Conservation (phyloP, 2,888 invertebrate species). For the Amphipoea oculea region DNA sequence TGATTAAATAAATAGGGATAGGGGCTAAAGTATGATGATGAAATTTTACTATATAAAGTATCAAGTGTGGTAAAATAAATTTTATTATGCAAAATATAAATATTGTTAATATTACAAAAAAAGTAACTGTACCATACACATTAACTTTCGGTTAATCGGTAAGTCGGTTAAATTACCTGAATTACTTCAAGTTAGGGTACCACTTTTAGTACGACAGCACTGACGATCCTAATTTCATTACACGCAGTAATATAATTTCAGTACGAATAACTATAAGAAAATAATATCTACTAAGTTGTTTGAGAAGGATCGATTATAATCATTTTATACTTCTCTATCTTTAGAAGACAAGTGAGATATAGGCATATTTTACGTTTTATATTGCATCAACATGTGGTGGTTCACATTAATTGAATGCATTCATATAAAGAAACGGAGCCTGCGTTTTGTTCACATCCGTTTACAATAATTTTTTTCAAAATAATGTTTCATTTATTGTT, state of each 20-base stretch:
- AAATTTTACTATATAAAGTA: neutral
- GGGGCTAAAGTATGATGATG: neutral
- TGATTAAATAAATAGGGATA: neutral
- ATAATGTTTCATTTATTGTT: neutral
- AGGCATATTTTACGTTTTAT: neutral
- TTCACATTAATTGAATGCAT: neutral
- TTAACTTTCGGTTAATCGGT: too few relatives aligned
- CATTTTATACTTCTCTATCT: fast-evolving
- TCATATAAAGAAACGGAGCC: slow-evolving; percentile 9
- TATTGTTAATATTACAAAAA: neutral
- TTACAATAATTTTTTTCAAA: neutral
- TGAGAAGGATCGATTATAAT: too few relatives aligned
- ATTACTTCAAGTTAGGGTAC: neutral
- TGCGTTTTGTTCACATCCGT: slow-evolving; percentile 44
- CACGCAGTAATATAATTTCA: slow-evolving; percentile 2
- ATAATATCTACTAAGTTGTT: neutral
- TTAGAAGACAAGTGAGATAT: fast-evolving
- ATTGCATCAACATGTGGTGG: neutral
- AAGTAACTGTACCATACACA: too few relatives aligned
- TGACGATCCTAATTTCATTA: neutral
- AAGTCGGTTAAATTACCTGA: neutral
- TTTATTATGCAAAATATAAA: neutral
- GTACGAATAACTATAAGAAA: neutral
- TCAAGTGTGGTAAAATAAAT: neutral
- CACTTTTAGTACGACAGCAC: slow-evolving; percentile 11